A percentile compares a stretch with the other conserved stretches of the same genome.
These are phyloP conservation scores for Neosilurus hyrtlii DNA, from an alignment of 2,797 vertebrate species.

Conservation along the genomic window DNA sequence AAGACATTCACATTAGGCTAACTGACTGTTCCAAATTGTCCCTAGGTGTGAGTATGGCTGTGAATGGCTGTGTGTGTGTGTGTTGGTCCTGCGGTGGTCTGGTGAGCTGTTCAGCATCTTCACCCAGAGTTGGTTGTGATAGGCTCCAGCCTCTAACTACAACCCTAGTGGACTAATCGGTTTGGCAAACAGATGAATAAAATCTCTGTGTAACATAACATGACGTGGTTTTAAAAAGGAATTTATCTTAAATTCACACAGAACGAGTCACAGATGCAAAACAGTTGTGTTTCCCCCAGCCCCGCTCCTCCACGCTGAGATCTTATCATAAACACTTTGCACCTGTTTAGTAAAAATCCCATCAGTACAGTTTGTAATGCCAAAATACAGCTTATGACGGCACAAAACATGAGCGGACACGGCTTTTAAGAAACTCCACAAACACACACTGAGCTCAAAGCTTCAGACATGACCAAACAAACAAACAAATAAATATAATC, in stretches of 20 bases:
- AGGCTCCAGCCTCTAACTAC: too few relatives aligned
- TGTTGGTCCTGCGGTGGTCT: too few relatives aligned
- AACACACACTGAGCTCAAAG: neutral
- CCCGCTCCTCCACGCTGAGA: neutral
- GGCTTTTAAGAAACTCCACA: neutral
- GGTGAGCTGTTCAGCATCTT: too few relatives aligned
- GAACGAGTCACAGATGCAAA: neutral
- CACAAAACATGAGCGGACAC: neutral
- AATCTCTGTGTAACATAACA: neutral
- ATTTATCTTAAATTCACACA: neutral
- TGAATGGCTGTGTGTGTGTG: too few relatives aligned
- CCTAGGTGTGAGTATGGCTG: too few relatives aligned
- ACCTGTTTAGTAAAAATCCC: slow-evolving; percentile 12
- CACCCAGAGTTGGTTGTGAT: too few relatives aligned
- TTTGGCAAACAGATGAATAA: too few relatives aligned
- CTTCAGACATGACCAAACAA: neutral
- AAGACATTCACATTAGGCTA: too few relatives aligned
- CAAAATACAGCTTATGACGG: slow-evolving; percentile 3
- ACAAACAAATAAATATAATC: neutral
- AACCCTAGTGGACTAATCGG: too few relatives aligned
- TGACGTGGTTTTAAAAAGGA: neutral
- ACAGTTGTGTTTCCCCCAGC: neutral
- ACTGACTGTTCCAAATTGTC: too few relatives aligned
- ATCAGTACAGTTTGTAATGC: neutral
- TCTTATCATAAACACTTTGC: neutral